Evolutionary conservation across 1,140 invertebrate species (phyloP).

Genomic region (Platorchestia sp.): DNA sequence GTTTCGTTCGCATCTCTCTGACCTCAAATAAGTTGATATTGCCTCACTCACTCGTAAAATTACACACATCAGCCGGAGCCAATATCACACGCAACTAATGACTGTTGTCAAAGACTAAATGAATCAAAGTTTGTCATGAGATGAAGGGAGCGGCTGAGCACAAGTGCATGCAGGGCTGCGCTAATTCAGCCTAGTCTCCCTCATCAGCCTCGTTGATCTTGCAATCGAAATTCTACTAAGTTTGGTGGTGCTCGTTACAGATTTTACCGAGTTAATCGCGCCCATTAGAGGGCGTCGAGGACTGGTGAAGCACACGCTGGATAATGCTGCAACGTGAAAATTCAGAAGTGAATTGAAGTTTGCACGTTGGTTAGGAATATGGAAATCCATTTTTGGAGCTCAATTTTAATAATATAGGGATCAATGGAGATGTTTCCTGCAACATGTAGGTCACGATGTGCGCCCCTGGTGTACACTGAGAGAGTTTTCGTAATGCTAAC

Average conservation of each 20-base stretch:
- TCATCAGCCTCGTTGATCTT: constrained; percentile 40
- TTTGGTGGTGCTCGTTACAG: constrained; percentile 18
- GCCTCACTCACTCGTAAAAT: background rate
- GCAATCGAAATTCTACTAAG: constrained; percentile 50
- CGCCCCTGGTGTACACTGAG: too few species aligned
- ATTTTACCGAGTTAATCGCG: constrained; percentile 24
- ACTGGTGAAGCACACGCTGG: background rate
- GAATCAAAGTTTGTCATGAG: background rate
- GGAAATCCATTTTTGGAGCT: too few species aligned
- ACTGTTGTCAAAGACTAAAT: background rate
- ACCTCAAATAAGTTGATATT: background rate
- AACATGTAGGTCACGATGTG: too few species aligned
- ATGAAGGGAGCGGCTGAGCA: too few species aligned
- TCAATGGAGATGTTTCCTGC: too few species aligned
- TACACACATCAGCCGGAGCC: background rate
- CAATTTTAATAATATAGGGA: too few species aligned
- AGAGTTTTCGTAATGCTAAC: too few species aligned
- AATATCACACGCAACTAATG: background rate
- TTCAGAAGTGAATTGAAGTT: background rate
- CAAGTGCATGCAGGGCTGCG: background rate
- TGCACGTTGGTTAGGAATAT: too few species aligned
- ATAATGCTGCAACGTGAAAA: background rate
- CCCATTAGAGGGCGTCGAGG: constrained; percentile 3
- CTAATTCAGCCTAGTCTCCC: background rate
- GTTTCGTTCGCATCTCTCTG: background rate